Base-by-base conservation (phyloP, 2,797 vertebrate species). In the Buphagus erythrorhynchus region DNA sequence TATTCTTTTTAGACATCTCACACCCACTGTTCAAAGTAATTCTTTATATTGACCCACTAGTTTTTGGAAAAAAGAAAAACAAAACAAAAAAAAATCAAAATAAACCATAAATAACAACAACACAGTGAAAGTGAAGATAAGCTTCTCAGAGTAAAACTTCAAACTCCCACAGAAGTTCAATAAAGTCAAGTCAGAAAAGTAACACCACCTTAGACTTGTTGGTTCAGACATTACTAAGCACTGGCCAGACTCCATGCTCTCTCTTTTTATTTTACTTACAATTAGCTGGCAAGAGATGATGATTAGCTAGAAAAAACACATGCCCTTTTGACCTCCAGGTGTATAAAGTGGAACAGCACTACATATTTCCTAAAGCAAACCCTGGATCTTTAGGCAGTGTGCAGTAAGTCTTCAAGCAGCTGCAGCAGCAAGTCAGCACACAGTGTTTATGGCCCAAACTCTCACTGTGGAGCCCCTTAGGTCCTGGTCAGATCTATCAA, bases 391-490 rank as follows among this genome's bases (percentile, higher is more conserved):
- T 13, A 58, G 1, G 0, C 31, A 43, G 35, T 4, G 19, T n/a
- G 36, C 24, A 71, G 62, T 42, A 75, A 79, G 58, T 29, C 46
- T 46, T 29, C 51, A 74, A 52, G 42, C 65, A 88, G 49, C 45
- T 24, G 6, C 12, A 10, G 6, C 13, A 10, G n/a, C 58, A 51
- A 48, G 49, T 22, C 74, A 43, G 46, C 0, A 1, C 1, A 1
- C 24, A 38, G 66, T 1, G 2, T 18, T 82, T 21, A 22, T 10
- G 58, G 63, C 48, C 36, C 51, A 33, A 46, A n/a, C 46, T 28
- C 42, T 29, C 3, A 0, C 43, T 11, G 0, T 1, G 28, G 28
- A 71, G 40, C 40, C 38, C 1, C 0, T 38, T 7, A n/a, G 19
- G 66, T 78, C 45, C 54, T 5, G 13, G 4, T 40, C 51, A 35